Conservation (phyloP, 2,888 invertebrate genomes). For the Lamproptera curius region DNA sequence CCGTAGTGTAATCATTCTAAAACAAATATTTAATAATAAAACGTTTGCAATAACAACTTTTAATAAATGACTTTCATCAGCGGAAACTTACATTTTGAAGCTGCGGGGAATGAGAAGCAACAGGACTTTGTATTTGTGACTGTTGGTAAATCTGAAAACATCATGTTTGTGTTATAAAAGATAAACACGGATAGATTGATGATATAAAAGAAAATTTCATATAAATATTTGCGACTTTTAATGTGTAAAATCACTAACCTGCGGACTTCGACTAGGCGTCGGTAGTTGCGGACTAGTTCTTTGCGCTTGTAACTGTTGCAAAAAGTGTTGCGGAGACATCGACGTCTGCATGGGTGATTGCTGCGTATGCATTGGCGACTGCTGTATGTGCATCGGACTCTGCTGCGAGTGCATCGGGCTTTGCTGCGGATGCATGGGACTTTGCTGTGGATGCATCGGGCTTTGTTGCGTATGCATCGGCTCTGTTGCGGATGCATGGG, state of each 20-base stretch:
- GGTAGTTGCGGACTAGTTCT: slow-evolving; percentile 70
- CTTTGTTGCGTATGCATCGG: slow-evolving; percentile 52
- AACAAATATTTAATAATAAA: slow-evolving; percentile 10
- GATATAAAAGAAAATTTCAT: no score
- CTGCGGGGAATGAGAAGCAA: slow-evolving; percentile 69
- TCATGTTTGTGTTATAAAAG: no score
- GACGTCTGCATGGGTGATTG: slow-evolving; percentile 43
- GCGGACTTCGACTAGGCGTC: slow-evolving; percentile 70
- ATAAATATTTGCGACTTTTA: no score
- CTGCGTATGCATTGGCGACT: slow-evolving; percentile 49
- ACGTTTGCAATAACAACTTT: neutral
- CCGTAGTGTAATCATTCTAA: slow-evolving; percentile 56
- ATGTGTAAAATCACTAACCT: slow-evolving; percentile 50
- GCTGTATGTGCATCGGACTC: slow-evolving; percentile 54
- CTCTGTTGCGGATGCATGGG: slow-evolving; percentile 53
- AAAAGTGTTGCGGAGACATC: slow-evolving; percentile 44
- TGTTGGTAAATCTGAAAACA: slow-evolving; percentile 68
- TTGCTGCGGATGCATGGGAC: slow-evolving; percentile 47
- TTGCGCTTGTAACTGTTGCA: slow-evolving; percentile 61
- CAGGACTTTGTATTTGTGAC: slow-evolving; percentile 71
- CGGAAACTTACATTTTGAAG: slow-evolving; percentile 58
- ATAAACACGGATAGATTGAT: no score
- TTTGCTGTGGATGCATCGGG: slow-evolving; percentile 56
- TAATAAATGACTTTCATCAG: neutral
- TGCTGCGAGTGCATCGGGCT: slow-evolving; percentile 43